Evolutionary conservation across 1,140 invertebrate genomes (phyloP).

Genomic region (Heliothis virescens): DNA sequence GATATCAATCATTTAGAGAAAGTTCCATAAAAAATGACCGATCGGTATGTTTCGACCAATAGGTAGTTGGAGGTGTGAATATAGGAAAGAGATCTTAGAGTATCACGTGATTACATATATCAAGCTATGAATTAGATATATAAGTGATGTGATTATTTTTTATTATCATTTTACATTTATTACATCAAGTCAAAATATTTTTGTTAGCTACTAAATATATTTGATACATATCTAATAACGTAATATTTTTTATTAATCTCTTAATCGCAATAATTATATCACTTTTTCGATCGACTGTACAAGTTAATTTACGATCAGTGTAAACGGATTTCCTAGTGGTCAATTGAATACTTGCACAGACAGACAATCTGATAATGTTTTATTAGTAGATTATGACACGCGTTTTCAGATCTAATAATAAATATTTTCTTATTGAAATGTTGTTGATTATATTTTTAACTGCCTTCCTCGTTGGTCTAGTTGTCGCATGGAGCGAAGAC

Average conservation of each 20-base stretch:
- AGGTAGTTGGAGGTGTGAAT: not conserved
- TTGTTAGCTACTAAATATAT: too few relatives aligned
- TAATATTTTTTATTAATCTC: not conserved
- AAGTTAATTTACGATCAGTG: not conserved
- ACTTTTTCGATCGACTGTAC: conserved; percentile 11
- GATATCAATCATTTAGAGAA: conserved; percentile 35
- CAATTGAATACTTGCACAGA: conserved; percentile 8
- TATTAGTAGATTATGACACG: conserved; percentile 4
- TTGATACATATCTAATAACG: not conserved
- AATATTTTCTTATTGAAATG: not conserved
- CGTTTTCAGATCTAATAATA: not conserved
- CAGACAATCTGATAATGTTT: conserved; percentile 30
- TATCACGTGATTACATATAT: not conserved
- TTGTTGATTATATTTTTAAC: not conserved
- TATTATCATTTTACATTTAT: too few relatives aligned
- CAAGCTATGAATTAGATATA: too few relatives aligned
- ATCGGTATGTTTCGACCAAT: not conserved
- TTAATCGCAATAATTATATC: not conserved
- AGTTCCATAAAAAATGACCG: not conserved
- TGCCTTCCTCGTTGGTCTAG: too few relatives aligned
- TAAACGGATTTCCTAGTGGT: conserved; percentile 40
- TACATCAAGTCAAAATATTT: too few relatives aligned
- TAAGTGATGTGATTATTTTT: too few relatives aligned
- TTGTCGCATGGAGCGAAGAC: too few relatives aligned
- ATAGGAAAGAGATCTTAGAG: not conserved